Evolutionary conservation across 2,113 vertebrate genomes (phyloP).

Genomic region (Psittacus erithacus): DNA sequence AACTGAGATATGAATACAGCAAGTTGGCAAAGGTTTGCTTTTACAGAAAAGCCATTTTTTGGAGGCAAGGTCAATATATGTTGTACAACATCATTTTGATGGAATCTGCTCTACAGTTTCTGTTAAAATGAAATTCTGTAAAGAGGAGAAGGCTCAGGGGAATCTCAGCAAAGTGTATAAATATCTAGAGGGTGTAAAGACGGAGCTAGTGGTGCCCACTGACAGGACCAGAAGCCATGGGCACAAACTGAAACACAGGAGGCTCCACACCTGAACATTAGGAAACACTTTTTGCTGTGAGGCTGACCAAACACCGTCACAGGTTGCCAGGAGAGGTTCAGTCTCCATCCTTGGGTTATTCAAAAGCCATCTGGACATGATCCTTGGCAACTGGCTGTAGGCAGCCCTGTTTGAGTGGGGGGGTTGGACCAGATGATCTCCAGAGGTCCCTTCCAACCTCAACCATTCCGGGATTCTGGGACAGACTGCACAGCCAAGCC

Average conservation of each 20-base stretch:
- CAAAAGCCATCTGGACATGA: accelerated
- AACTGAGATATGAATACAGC: background rate
- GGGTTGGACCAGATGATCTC: background rate
- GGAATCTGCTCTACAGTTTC: background rate
- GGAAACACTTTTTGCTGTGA: background rate
- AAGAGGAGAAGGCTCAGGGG: background rate
- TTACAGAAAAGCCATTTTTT: background rate
- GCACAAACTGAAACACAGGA: background rate
- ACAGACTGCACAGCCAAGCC: background rate
- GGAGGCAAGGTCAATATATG: background rate
- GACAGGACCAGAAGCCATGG: background rate
- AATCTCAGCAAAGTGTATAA: background rate
- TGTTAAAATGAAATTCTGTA: background rate
- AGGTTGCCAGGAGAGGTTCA: background rate
- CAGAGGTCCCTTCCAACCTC: background rate
- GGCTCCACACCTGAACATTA: background rate
- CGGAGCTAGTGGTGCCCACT: background rate
- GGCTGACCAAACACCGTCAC: background rate
- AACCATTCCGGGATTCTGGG: background rate
- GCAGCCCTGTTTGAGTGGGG: background rate
- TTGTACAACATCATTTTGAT: background rate
- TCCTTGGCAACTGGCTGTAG: background rate
- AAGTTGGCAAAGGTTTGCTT: background rate
- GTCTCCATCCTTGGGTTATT: background rate
- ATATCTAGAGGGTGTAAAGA: background rate